Conservation (phyloP, 2,113 vertebrate species). For the Polypterus bichir region DNA sequence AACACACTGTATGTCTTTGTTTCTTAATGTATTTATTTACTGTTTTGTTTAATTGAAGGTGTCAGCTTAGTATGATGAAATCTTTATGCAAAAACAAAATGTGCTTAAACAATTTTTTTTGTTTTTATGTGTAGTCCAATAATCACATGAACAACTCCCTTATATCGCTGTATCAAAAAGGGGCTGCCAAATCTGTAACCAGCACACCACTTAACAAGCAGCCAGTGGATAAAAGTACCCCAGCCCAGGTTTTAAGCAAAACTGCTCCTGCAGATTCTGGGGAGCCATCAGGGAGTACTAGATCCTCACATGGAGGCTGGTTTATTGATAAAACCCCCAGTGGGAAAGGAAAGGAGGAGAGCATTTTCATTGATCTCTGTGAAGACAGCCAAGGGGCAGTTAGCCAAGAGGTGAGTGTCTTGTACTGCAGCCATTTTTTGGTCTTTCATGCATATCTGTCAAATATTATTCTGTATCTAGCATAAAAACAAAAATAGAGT, state of each 20-base stretch:
- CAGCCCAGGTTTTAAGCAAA: background rate
- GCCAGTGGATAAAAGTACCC: slow-evolving; percentile 14
- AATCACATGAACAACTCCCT: slow-evolving; percentile 87
- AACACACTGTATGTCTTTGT: no score
- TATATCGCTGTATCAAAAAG: slow-evolving; percentile 72
- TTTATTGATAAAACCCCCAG: slow-evolving; percentile 60
- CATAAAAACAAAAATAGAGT: no score
- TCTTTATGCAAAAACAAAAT: background rate
- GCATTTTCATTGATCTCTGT: slow-evolving; percentile 57
- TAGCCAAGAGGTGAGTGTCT: slow-evolving; percentile 34
- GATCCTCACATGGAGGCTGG: slow-evolving; percentile 54
- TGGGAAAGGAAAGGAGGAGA: slow-evolving; percentile 31
- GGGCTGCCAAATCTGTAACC: slow-evolving; percentile 36
- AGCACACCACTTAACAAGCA: slow-evolving; percentile 29
- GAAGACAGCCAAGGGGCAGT: slow-evolving; percentile 42
- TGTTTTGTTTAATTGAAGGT: background rate
- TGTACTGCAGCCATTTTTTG: background rate
- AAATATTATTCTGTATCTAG: no score
- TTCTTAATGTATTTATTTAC: background rate
- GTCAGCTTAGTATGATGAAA: no score
- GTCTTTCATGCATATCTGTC: no score
- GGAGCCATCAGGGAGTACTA: slow-evolving; percentile 11
- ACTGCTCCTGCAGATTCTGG: slow-evolving; percentile 10
- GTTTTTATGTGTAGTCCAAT: slow-evolving; percentile 44
- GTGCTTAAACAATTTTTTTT: background rate